phyloP scores from a whole-genome alignment of 2,888 invertebrate species.

The Balanococcus diminutus region DNA sequence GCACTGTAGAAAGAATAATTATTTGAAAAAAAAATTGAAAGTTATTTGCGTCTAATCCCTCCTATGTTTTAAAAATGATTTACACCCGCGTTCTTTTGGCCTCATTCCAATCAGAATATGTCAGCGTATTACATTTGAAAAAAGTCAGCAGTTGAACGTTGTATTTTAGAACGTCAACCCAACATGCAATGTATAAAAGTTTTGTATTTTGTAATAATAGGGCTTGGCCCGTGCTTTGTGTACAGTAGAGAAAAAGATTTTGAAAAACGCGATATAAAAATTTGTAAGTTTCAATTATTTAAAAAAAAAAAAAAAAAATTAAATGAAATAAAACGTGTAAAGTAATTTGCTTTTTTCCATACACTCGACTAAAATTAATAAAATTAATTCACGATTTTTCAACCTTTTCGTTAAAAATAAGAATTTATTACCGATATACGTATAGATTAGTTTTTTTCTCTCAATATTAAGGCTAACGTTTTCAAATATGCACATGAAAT shows the following conservation, averaged over 20 bases:
- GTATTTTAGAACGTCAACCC: background rate
- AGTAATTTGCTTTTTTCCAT: too few species aligned
- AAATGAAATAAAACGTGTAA: too few species aligned
- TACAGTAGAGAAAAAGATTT: background rate
- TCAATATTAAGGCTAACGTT: too few species aligned
- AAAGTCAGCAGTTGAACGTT: background rate
- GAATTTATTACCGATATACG: too few species aligned
- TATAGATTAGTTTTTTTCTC: too few species aligned
- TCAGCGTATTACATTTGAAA: background rate
- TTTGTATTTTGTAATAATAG: background rate
- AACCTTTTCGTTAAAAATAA: too few species aligned
- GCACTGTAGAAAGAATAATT: background rate
- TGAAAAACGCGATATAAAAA: slow-evolving; percentile 22
- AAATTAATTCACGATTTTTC: background rate
- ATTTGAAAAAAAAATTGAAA: background rate
- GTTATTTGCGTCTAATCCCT: background rate
- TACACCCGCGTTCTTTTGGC: background rate
- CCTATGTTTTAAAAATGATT: slow-evolving; percentile 1
- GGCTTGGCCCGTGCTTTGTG: background rate
- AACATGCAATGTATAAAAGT: background rate
- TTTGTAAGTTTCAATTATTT: slow-evolving; percentile 33
- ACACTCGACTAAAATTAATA: too few species aligned
- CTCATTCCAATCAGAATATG: background rate
- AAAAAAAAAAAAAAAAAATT: too few species aligned
- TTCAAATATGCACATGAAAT: too few species aligned